phyloP scores from a whole-genome alignment of 2,888 invertebrate genomes.

The Chamaedrilus cognettii region DNA sequence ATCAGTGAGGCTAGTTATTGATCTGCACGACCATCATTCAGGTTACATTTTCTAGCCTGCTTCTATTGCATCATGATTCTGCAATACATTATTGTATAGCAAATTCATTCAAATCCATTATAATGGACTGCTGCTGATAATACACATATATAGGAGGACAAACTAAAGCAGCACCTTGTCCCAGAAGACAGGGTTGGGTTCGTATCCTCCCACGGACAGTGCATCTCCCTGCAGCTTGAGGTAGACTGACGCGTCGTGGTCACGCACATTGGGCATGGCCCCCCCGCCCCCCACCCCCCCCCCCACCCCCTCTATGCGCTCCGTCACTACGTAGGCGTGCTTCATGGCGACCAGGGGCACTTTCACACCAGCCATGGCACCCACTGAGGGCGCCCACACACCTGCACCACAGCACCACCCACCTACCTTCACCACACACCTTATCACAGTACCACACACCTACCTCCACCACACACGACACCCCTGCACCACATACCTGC shows the following conservation, averaged over 20 bases:
- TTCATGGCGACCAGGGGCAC: constrained; percentile 83
- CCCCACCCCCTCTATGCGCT: constrained; percentile 75
- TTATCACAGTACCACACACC: no score
- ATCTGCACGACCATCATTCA: no score
- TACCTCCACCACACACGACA: no score
- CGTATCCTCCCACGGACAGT: constrained; percentile 85
- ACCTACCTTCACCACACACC: no score
- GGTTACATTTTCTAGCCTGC: no score
- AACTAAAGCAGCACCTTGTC: constrained; percentile 28
- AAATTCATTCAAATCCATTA: background rate
- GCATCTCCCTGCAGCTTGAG: constrained; percentile 71
- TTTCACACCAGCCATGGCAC: constrained; percentile 69
- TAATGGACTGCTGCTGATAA: background rate
- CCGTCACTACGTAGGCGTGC: constrained; percentile 85
- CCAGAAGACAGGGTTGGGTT: constrained; percentile 75
- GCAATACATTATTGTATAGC: no score
- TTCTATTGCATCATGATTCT: no score
- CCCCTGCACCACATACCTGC: no score
- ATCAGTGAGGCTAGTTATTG: no score
- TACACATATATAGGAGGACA: background rate
- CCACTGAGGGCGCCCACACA: constrained; percentile 80
- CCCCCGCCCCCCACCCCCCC: no score
- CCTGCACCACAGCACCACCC: no score
- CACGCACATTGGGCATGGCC: constrained; percentile 82
- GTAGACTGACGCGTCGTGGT: constrained; percentile 82